A percentile compares a stretch with the other conserved stretches of the same genome.
These are phyloP conservation scores for Himalopsyche phryganea DNA, from an alignment of 1,140 invertebrate species.

Conservation along the genomic window DNA sequence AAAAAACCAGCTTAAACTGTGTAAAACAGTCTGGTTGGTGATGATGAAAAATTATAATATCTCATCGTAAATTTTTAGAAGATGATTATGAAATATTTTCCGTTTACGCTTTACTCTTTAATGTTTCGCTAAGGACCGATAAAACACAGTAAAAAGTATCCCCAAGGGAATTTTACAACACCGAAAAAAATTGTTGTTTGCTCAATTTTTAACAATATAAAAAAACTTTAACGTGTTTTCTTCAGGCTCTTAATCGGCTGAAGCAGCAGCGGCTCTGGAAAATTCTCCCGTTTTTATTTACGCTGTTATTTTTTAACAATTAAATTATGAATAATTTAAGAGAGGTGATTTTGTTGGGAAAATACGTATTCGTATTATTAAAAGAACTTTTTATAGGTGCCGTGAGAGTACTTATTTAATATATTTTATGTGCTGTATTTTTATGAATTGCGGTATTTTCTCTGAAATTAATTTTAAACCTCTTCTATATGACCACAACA, in stretches of 20 bases:
- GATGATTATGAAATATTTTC: conserved; percentile 28
- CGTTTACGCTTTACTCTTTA: conserved; percentile 24
- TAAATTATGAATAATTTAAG: neutral
- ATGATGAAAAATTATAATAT: neutral
- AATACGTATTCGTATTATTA: neutral
- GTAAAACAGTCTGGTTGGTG: no score
- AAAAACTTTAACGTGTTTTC: conserved; percentile 1
- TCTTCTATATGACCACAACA: no score
- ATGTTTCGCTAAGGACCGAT: conserved; percentile 23
- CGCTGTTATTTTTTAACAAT: conserved; percentile 2
- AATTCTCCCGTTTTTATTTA: neutral
- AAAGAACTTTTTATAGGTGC: neutral
- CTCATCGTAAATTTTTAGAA: conserved; percentile 3
- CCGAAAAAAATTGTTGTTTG: neutral
- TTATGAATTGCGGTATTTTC: no score
- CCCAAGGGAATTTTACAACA: conserved; percentile 12
- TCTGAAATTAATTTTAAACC: no score
- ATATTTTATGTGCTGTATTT: no score
- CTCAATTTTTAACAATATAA: neutral
- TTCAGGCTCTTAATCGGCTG: neutral
- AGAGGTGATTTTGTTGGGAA: neutral
- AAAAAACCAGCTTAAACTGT: no score
- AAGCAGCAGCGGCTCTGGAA: neutral
- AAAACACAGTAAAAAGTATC: conserved; percentile 15
- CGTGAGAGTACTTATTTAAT: no score